A percentile compares a stretch with the other conserved stretches of the same genome.
Evolutionary conservation across 2,888 invertebrate species (phyloP).

Genomic region (Diarsia brunnea): DNA sequence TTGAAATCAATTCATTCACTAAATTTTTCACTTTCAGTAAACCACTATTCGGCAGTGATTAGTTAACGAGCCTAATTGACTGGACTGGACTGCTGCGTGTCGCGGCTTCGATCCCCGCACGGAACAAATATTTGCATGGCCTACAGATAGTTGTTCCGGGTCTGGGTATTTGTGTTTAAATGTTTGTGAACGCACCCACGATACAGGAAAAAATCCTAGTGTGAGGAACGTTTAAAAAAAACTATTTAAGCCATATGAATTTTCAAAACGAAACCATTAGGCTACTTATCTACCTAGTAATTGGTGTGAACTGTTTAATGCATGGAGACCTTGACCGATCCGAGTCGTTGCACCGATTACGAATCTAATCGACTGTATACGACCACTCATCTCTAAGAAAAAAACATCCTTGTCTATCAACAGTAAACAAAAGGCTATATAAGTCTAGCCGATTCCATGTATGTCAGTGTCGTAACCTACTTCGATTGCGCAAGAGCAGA

Average conservation of each 20-base stretch:
- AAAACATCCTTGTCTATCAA: conserved; percentile 84
- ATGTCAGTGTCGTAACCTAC: conserved; percentile 90
- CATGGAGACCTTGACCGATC: conserved; percentile 80
- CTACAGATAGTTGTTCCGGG: too few species aligned
- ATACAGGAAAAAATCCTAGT: too few species aligned
- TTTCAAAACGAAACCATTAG: neutral
- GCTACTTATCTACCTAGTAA: conserved; percentile 6
- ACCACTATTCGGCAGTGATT: neutral
- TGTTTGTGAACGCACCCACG: too few species aligned
- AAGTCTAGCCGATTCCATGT: conserved; percentile 82
- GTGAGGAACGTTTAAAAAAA: too few species aligned
- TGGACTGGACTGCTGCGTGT: too few species aligned
- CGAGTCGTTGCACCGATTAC: conserved; percentile 81
- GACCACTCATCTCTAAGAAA: conserved; percentile 74
- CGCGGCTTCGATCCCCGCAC: too few species aligned
- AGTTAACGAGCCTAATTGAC: too few species aligned
- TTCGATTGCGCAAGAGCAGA: conserved; percentile 82
- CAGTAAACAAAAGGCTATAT: conserved; percentile 83
- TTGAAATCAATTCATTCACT: neutral
- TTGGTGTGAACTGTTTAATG: conserved; percentile 34
- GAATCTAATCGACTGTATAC: conserved; percentile 76
- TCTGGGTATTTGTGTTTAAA: too few species aligned
- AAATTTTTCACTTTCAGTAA: neutral
- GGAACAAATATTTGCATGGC: too few species aligned
- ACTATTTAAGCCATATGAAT: too few species aligned